Evolutionary conservation across 2,888 invertebrate species (phyloP).

Genomic region (Diaphora mendica): DNA sequence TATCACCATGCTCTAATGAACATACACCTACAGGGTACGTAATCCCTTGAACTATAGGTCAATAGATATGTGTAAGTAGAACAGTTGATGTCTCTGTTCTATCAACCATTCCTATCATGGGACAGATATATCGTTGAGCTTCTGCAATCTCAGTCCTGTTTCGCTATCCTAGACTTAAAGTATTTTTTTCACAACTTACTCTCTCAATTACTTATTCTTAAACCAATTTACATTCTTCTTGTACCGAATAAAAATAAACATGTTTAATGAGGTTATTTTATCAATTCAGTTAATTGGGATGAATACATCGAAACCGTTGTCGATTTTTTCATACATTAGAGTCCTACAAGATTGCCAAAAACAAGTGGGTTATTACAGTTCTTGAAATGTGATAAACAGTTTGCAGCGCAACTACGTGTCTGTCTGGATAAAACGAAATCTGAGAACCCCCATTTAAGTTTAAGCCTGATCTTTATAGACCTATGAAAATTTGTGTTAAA

Average conservation of each 20-base stretch:
- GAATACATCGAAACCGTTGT: too few species aligned
- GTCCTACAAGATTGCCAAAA: background rate
- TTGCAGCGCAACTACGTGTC: background rate
- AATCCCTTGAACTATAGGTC: slow-evolving; percentile 54
- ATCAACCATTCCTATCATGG: background rate
- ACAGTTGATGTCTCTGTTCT: background rate
- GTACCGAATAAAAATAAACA: too few species aligned
- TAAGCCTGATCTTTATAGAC: too few species aligned
- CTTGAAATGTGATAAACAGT: background rate
- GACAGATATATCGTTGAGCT: background rate
- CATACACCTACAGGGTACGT: slow-evolving; percentile 27
- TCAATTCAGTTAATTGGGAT: too few species aligned
- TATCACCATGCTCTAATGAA: slow-evolving; percentile 9
- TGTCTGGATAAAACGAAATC: background rate
- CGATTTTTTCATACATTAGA: too few species aligned
- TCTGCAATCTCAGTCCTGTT: too few species aligned
- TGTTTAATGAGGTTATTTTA: too few species aligned
- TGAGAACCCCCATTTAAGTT: background rate
- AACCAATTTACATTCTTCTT: too few species aligned
- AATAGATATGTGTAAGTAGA: slow-evolving; percentile 25
- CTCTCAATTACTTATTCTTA: too few species aligned
- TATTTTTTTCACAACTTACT: too few species aligned
- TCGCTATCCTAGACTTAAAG: too few species aligned
- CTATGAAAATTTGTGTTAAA: too few species aligned
- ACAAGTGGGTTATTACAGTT: background rate